phyloP scores from a whole-genome alignment of 2,113 vertebrate genomes.

The Cyprinodon tularosa region DNA sequence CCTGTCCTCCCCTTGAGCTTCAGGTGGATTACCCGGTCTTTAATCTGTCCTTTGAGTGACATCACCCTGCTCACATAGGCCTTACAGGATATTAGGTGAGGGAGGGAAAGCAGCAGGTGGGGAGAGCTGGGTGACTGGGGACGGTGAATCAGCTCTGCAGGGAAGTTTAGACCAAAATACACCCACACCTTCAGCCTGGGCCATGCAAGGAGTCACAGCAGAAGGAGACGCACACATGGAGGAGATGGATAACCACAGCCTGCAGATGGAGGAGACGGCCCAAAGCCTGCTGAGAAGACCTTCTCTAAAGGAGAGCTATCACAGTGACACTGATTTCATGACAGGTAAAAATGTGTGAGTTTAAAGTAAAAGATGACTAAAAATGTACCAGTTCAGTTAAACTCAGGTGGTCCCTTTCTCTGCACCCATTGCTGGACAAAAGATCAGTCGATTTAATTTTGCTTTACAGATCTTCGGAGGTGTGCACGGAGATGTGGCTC shows the following conservation, averaged over 20 bases:
- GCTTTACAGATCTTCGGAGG: no score
- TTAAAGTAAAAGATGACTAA: neutral
- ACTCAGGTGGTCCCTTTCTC: neutral
- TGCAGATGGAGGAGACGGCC: constrained; percentile 69
- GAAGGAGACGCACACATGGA: constrained; percentile 63
- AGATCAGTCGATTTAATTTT: neutral
- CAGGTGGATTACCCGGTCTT: constrained; percentile 68
- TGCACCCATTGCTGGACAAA: neutral
- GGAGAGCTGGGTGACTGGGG: constrained; percentile 19
- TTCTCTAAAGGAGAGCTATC: constrained; percentile 63
- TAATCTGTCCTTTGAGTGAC: constrained; percentile 78
- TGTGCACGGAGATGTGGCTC: no score
- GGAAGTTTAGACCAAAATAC: constrained; percentile 6
- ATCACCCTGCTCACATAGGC: constrained; percentile 55
- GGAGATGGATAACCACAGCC: constrained; percentile 69
- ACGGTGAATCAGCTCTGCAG: constrained; percentile 52
- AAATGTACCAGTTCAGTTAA: neutral
- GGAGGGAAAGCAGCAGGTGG: constrained; percentile 21
- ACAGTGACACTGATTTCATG: constrained; percentile 76
- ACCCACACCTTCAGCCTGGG: constrained; percentile 2
- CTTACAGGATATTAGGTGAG: constrained; percentile 24
- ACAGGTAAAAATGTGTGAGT: constrained; percentile 59
- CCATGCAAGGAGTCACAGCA: constrained; percentile 39
- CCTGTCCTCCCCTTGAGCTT: constrained; percentile 45
- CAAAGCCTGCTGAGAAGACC: constrained; percentile 51